Evolutionary conservation across 2,113 vertebrate species (phyloP).

Genomic region (Polypterus bichir): DNA sequence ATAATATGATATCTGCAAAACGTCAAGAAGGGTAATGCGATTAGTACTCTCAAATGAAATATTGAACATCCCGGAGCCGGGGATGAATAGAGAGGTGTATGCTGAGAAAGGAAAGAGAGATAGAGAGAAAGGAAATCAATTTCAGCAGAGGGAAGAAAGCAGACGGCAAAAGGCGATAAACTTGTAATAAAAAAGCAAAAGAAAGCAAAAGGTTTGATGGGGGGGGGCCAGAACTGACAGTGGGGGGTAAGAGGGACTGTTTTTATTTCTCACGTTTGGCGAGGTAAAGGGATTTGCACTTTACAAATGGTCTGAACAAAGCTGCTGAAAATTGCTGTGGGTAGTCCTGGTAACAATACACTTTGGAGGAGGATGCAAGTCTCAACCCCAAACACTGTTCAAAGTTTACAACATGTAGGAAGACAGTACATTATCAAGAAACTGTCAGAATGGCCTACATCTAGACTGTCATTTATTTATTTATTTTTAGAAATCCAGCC

Average conservation of each 20-base stretch:
- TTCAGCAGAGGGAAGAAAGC: slow-evolving; percentile 43
- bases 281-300: slow-evolving; percentile 25
- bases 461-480: not conserved
- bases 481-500: too few species aligned
- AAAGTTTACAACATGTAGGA: slow-evolving; percentile 68
- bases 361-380: slow-evolving; percentile 24
- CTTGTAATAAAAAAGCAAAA: slow-evolving; percentile 50
- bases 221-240: slow-evolving; percentile 46
- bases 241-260: slow-evolving; percentile 38
- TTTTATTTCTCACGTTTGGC: slow-evolving; percentile 20
- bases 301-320: slow-evolving; percentile 27
- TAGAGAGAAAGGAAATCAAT: slow-evolving; percentile 70
- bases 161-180: slow-evolving; percentile 65
- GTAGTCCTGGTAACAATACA: slow-evolving; percentile 40
- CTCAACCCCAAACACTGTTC: slow-evolving; percentile 25
- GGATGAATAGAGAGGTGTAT: slow-evolving; percentile 49
- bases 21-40: slow-evolving; percentile 76
- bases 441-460: not conserved
- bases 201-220: slow-evolving; percentile 21
- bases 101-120: slow-evolving; percentile 43
- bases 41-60: slow-evolving; percentile 81
- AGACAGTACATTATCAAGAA: slow-evolving; percentile 32
- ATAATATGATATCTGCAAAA: slow-evolving; percentile 85
- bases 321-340: slow-evolving; percentile 52
- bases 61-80: slow-evolving; percentile 74